These are phyloP conservation scores for Agelas oroides DNA, from an alignment of 37 sponge, comb jelly and placozoan genomes.

Conservation along the genomic window DNA sequence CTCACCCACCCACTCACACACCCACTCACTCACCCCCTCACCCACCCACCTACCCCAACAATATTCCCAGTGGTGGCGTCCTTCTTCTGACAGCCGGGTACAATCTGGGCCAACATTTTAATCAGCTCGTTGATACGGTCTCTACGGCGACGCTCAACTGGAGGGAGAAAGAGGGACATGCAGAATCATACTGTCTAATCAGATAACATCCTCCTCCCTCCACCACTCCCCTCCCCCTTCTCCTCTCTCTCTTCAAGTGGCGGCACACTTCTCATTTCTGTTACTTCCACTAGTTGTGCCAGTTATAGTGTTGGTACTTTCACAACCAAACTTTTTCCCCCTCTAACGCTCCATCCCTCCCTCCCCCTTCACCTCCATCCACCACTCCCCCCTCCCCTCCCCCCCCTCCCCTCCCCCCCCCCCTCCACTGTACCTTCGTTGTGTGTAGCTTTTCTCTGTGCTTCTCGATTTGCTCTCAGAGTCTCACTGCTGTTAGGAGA, in stretches of 20 bases:
- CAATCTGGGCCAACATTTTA: conserved; percentile 83
- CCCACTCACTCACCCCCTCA: too few relatives aligned
- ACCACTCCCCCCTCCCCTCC: too few relatives aligned
- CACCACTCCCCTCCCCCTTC: too few relatives aligned
- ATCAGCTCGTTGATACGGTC: conserved; percentile 94
- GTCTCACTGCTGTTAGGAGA: not conserved
- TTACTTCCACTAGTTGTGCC: too few relatives aligned
- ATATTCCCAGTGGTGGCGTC: conserved; percentile 68
- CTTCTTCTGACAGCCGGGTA: conserved; percentile 95
- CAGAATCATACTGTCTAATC: not conserved
- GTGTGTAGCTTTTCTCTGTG: conserved; percentile 79
- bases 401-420: not conserved
- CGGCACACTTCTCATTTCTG: not conserved
- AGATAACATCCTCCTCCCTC: not conserved
- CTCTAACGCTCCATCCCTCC: not conserved
- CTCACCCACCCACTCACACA: too few relatives aligned
- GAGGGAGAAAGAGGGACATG: not conserved
- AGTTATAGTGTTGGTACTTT: too few relatives aligned
- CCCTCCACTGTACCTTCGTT: conserved; percentile 67
- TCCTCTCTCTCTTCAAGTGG: not conserved
- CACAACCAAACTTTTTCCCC: not conserved
- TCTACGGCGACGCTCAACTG: conserved; percentile 89
- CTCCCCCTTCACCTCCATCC: too few relatives aligned
- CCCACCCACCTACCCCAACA: conserved; percentile 40
- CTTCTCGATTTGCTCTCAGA: conserved; percentile 46